Evolutionary conservation across 2,113 vertebrate genomes (phyloP).

Genomic region (Himantopus leucocephalus): DNA sequence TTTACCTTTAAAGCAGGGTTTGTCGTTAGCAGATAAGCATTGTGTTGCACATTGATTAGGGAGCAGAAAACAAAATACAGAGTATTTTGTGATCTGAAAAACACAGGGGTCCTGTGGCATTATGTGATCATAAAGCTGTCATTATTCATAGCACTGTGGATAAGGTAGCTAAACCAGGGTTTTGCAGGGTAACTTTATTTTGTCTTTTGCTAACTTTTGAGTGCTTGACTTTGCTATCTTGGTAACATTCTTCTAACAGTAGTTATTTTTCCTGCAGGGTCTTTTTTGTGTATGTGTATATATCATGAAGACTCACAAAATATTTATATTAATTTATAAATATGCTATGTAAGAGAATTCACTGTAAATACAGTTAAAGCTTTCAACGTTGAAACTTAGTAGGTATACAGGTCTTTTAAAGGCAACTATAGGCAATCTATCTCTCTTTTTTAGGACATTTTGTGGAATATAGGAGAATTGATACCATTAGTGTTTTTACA

Average conservation of each 20-base stretch:
- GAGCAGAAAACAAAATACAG: background rate
- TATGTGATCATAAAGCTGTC: background rate
- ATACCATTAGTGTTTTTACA: constrained; percentile 67
- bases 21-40: background rate
- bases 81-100: background rate
- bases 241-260: background rate
- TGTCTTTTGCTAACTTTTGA: background rate
- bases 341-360: background rate
- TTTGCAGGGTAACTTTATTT: background rate
- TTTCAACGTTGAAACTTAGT: background rate
- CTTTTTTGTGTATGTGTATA: background rate
- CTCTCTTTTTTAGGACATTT: constrained; percentile 67
- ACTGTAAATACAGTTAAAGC: background rate
- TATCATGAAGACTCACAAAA: background rate
- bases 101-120: background rate
- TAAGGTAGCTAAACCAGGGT: background rate
- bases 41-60: background rate
- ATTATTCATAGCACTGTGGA: background rate
- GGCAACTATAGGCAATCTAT: background rate
- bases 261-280: background rate
- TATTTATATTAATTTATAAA: background rate
- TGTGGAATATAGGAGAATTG: constrained; percentile 68
- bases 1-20: background rate
- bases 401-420: background rate
- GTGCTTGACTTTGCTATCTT: background rate